phyloP scores from a whole-genome alignment of 2,888 invertebrate species.

The Drosophila anomelani region DNA sequence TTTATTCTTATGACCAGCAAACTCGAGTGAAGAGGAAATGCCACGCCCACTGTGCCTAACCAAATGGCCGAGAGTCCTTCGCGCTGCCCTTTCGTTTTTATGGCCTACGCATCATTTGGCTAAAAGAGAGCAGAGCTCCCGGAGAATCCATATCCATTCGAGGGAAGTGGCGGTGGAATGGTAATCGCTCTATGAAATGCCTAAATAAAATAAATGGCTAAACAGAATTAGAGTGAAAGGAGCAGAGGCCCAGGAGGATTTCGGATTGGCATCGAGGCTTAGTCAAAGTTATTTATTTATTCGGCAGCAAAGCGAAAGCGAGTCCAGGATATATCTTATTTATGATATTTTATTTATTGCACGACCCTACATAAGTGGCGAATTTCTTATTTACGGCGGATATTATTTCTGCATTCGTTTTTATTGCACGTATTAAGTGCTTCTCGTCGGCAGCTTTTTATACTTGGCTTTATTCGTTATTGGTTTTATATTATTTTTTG shows the following conservation, averaged over 20 bases:
- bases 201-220: constrained; percentile 78
- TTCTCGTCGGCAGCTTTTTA: background rate
- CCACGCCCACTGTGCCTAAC: constrained; percentile 46
- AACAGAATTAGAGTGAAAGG: constrained; percentile 76
- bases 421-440: constrained; percentile 15
- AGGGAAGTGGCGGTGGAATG: constrained; percentile 25
- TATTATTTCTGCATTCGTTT: constrained; percentile 16
- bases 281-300: constrained; percentile 28
- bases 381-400: constrained; percentile 35
- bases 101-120: constrained; percentile 75
- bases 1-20: constrained; percentile 16
- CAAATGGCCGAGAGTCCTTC: constrained; percentile 41
- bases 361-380: constrained; percentile 18
- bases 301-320: background rate
- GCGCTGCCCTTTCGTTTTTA: constrained; percentile 54
- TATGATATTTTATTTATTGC: constrained; percentile 33
- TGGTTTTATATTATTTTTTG: constrained; percentile 1
- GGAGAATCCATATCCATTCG: constrained; percentile 9
- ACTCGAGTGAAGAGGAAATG: background rate
- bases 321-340: constrained; percentile 13
- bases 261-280: background rate
- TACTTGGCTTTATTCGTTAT: background rate
- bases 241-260: constrained; percentile 6
- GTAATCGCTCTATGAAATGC: constrained; percentile 63
- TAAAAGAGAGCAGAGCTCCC: constrained; percentile 54